phyloP scores from a whole-genome alignment of 2,113 vertebrate species.

The Hippocampus guttulatus region DNA sequence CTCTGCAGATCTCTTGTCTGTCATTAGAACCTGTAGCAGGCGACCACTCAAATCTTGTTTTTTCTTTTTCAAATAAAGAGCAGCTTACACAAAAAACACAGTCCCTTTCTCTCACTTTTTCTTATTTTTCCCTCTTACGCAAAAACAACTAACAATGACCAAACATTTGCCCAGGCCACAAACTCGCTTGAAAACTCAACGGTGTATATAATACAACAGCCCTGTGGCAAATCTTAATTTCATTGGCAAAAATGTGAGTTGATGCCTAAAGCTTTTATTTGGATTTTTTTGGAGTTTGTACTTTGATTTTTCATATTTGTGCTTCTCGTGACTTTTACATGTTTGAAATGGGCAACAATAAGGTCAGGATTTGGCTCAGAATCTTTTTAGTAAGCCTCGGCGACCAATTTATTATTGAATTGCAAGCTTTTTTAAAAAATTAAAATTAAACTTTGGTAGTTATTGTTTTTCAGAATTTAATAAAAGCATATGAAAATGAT shows the following conservation, averaged over 20 bases:
- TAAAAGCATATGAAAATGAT: no score
- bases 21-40: slow-evolving; percentile 95
- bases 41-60: slow-evolving; percentile 83
- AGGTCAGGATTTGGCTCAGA: background rate
- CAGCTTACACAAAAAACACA: slow-evolving; percentile 87
- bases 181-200: background rate
- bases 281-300: background rate
- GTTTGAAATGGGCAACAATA: background rate
- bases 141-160: background rate
- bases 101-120: background rate
- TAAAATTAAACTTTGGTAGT: no score
- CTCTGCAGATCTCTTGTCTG: slow-evolving; percentile 91
- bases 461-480: no score
- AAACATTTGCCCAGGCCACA: background rate
- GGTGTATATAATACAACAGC: background rate
- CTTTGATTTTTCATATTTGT: background rate
- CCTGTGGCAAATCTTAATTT: background rate
- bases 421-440: no score
- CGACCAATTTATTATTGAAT: background rate
- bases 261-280: background rate
- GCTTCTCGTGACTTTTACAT: background rate
- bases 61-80: slow-evolving; percentile 98
- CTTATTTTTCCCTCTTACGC: background rate
- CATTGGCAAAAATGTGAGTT: background rate
- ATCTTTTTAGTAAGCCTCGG: background rate